phyloP scores from a whole-genome alignment of 2,888 invertebrate genomes.

The Cantharis flavilabris region DNA sequence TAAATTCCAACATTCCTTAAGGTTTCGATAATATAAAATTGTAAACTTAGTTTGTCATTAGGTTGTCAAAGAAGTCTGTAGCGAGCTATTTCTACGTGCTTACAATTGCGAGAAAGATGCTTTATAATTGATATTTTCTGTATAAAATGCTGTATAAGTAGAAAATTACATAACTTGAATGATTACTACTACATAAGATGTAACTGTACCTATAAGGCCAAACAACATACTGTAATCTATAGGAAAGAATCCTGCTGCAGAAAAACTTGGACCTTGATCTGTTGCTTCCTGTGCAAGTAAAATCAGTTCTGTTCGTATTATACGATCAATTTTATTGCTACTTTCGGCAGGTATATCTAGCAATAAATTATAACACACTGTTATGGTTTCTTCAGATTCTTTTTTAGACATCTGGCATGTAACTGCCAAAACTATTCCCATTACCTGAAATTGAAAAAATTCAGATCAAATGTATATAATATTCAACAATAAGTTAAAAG shows the following conservation, averaged over 20 bases:
- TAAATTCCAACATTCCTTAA: too few relatives aligned
- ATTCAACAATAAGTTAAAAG: too few relatives aligned
- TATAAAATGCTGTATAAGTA: too few relatives aligned
- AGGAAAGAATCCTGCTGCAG: slow-evolving; percentile 27
- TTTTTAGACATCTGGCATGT: background rate
- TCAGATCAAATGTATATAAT: too few relatives aligned
- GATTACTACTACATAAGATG: slow-evolving; percentile 28
- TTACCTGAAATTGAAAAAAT: background rate
- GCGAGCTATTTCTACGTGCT: too few relatives aligned
- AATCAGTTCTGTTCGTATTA: slow-evolving; percentile 14
- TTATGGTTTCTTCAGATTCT: slow-evolving; percentile 31
- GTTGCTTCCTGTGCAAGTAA: slow-evolving; percentile 25
- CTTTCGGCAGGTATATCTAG: slow-evolving; percentile 24
- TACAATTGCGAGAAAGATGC: too few relatives aligned
- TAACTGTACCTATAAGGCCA: slow-evolving; percentile 22
- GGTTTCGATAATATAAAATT: too few relatives aligned
- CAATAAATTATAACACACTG: slow-evolving; percentile 32
- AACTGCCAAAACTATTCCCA: background rate
- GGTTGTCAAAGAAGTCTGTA: too few relatives aligned
- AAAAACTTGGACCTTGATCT: slow-evolving; percentile 18
- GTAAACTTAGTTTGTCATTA: too few relatives aligned
- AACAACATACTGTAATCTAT: slow-evolving; percentile 28
- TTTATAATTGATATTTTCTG: too few relatives aligned
- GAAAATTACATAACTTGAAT: slow-evolving; percentile 20
- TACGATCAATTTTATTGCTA: slow-evolving; percentile 7